phyloP scores from a whole-genome alignment of 2,888 invertebrate species.

The Plutella xylostella region DNA sequence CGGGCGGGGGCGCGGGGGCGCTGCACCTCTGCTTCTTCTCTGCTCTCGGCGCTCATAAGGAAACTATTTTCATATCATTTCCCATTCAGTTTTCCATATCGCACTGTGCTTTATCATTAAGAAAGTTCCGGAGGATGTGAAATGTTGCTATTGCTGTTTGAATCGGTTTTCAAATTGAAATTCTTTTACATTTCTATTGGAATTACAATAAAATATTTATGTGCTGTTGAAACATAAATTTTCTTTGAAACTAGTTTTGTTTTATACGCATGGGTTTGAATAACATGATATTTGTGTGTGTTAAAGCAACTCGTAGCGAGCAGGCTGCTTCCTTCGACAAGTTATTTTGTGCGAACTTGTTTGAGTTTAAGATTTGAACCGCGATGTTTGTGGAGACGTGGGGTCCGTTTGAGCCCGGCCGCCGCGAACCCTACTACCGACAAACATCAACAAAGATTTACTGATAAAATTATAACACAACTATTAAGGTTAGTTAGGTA shows the following conservation, averaged over 20 bases:
- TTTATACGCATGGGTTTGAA: not conserved
- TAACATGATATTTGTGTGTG: not conserved
- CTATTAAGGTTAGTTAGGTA: not conserved
- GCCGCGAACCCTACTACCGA: constrained; percentile 38
- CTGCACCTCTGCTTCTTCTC: constrained; percentile 21
- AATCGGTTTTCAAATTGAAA: not conserved
- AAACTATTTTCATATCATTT: constrained; percentile 39
- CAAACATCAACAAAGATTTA: constrained; percentile 36
- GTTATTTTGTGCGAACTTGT: constrained; percentile 65
- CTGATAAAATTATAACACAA: constrained; percentile 30
- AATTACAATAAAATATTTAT: too few species aligned
- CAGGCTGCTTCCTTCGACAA: constrained; percentile 43
- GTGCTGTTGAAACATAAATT: not conserved
- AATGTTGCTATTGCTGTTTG: not conserved
- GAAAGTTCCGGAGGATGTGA: constrained; percentile 5
- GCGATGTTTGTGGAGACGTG: constrained; percentile 64
- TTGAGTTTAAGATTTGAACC: constrained; percentile 54
- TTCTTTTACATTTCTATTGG: not conserved
- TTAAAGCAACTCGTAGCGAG: not conserved
- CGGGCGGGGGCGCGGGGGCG: constrained; percentile 18
- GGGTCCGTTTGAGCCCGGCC: constrained; percentile 54
- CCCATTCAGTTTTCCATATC: constrained; percentile 14
- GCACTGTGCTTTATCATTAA: constrained; percentile 25
- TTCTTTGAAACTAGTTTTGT: not conserved
- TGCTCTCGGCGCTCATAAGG: constrained; percentile 23